These are phyloP conservation scores for Neolamprologus cancellatus DNA, from an alignment of 2,113 vertebrate genomes.

Conservation along the genomic window DNA sequence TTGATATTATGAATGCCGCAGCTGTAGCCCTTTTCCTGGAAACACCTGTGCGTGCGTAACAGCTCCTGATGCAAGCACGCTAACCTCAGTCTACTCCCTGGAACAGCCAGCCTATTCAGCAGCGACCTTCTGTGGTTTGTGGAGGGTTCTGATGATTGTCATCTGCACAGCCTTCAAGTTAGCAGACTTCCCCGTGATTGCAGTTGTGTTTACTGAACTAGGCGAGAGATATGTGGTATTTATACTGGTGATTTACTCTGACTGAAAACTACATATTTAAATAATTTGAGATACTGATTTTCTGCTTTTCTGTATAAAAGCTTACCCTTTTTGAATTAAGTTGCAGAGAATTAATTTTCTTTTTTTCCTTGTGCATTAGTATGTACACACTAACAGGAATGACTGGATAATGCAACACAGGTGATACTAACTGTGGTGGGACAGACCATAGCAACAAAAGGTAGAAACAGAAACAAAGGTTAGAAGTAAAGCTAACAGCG, in stretches of 20 bases:
- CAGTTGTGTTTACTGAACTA: background rate
- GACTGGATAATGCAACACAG: background rate
- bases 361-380: background rate
- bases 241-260: background rate
- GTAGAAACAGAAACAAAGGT: background rate
- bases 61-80: background rate
- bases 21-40: background rate
- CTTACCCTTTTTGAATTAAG: background rate
- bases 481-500: background rate
- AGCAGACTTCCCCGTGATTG: background rate
- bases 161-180: background rate
- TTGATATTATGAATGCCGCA: background rate
- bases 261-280: background rate
- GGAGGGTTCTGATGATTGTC: background rate
- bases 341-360: background rate
- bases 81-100: background rate
- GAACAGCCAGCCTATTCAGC: background rate
- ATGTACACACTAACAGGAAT: background rate
- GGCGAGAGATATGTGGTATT: background rate
- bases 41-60: background rate
- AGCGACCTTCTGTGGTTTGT: background rate
- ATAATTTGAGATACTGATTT: background rate
- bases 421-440: background rate
- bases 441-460: background rate
- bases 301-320: background rate